Evolutionary conservation across 1,140 invertebrate species (phyloP), one percentile per base, ranked within the genome.

Genomic region (Sogatella furcifera): DNA sequence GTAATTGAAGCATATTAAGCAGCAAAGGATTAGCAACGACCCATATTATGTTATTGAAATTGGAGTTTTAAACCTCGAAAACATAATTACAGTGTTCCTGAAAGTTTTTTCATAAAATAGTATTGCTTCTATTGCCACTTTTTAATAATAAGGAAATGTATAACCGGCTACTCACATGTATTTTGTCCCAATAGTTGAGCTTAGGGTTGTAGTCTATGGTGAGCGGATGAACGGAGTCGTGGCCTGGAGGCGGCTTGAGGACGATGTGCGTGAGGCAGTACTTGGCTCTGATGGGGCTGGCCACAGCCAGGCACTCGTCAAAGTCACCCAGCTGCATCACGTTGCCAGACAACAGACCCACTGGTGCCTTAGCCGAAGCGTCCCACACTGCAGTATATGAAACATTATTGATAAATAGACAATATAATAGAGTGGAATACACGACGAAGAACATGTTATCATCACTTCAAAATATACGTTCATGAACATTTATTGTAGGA

Each of bases 201-300:
- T 74, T 70, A 0, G 79, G 78, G 62, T 77, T 66, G 31, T 73
- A 71, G 1, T 71, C 68, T 13, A 77, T 67, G 1, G 72, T 66
- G 0, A 69, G 64, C 3, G 64, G 66, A 49, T 75, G 76, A 19
- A 68, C 68, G 0, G 66, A 65, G 22, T 64, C 68, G 60, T 73
- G 72, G 49, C 73, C 68, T 28, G 64, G 21, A 43, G 64, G 69
- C 66, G 74, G 62, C 21, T 63, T 43, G 14, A 67, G 24, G 31
- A 44, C 53, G n/a, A 69, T 42, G 10, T 77, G 73, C 3, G 75
- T 76, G 14, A 81, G 66, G 67, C 80, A 82, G 66, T 81, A 81
- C 68, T 80, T 76, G 0, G 76, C 75, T 38, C 69, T 68, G 38
- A 80, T 73, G 1, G 69, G 71, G 9, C 69, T 72, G 31, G 71